Evolutionary conservation across 2,113 vertebrate species (phyloP).

Genomic region (Cochlearius cochlearius): DNA sequence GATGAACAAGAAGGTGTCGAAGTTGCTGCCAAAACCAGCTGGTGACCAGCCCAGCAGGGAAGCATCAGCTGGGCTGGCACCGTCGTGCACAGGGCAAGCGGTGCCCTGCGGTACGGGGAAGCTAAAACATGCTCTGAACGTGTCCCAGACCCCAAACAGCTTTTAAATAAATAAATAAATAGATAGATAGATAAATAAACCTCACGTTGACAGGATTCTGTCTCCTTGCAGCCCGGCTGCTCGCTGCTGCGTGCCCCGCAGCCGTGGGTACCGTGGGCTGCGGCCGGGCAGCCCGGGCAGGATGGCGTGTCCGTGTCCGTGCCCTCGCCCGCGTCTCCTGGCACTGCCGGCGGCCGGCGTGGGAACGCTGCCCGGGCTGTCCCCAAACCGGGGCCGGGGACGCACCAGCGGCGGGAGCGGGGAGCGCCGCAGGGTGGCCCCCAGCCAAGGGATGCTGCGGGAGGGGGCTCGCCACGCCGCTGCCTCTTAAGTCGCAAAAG

Average conservation of each 20-base stretch:
- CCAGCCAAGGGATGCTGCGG: not conserved
- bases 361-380: not conserved
- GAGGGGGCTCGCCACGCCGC: fast-evolving
- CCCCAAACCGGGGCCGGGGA: not conserved
- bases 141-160: not conserved
- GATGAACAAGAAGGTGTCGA: not conserved
- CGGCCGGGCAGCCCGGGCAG: not conserved
- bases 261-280: fast-evolving
- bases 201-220: not conserved
- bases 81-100: fast-evolving
- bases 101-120: fast-evolving
- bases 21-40: not conserved
- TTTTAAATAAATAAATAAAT: not conserved
- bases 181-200: not conserved
- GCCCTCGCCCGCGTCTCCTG: not conserved
- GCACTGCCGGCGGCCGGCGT: not conserved
- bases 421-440: not conserved
- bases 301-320: fast-evolving
- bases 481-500: not conserved
- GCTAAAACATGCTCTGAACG: not conserved
- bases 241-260: not conserved
- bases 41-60: not conserved
- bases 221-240: fast-evolving
- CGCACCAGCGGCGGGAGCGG: not conserved
- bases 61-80: not conserved